A percentile compares a stretch with the other conserved stretches of the same genome.
These are phyloP conservation scores for Tetramorium bicarinatum DNA, from an alignment of 2,888 invertebrate species.

Conservation along the genomic window DNA sequence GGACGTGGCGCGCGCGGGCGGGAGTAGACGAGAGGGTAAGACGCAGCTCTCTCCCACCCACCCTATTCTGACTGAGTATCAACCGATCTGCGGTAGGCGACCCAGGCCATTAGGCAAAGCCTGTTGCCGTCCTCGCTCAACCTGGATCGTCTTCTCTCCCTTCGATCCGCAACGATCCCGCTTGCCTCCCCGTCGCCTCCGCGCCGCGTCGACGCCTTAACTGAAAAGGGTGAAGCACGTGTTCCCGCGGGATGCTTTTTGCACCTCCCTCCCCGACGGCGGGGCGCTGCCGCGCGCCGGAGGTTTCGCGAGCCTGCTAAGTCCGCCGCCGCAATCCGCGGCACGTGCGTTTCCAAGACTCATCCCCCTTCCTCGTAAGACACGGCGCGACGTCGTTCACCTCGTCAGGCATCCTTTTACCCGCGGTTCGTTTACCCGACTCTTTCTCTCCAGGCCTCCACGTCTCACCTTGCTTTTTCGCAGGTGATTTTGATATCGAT, in stretches of 20 bases:
- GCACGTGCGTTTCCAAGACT: conserved; percentile 84
- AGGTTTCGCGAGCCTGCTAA: conserved; percentile 79
- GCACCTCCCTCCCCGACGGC: conserved; percentile 14
- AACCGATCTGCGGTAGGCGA: conserved; percentile 83
- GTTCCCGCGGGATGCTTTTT: conserved; percentile 70
- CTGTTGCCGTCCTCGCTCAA: conserved; percentile 68
- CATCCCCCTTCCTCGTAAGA: conserved; percentile 66
- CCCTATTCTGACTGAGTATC: conserved; percentile 59
- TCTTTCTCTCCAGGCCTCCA: background rate
- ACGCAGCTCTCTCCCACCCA: conserved; percentile 18
- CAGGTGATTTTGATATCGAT: conserved; percentile 37
- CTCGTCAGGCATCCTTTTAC: conserved; percentile 12
- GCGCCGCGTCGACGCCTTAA: conserved; percentile 64
- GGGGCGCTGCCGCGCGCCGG: background rate
- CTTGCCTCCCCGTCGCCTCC: conserved; percentile 30
- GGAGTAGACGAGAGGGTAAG: conserved; percentile 16
- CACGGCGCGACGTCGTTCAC: background rate
- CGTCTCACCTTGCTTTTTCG: background rate
- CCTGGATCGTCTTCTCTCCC: conserved; percentile 40
- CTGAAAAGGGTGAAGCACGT: conserved; percentile 77
- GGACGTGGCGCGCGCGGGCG: conserved; percentile 7
- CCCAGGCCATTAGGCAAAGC: conserved; percentile 84
- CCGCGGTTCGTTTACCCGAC: conserved; percentile 24
- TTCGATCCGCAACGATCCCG: conserved; percentile 5
- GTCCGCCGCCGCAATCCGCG: conserved; percentile 82